Conservation (phyloP, 1,140 invertebrate genomes). For the Caenorhabditis brenneri region DNA sequence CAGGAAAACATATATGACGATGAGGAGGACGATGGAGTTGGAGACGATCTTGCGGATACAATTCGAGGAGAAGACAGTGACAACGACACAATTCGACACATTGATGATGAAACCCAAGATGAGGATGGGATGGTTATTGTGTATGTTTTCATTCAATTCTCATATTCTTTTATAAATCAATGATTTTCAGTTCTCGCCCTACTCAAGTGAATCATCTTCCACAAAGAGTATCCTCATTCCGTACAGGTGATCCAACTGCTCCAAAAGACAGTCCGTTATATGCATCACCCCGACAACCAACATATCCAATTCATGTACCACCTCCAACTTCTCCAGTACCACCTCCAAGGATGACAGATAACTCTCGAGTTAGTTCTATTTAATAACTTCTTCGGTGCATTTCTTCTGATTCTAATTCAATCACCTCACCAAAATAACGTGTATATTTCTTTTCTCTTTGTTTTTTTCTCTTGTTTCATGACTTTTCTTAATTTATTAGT, state of each 20-base stretch:
- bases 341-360: slow-evolving; percentile 6
- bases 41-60: slow-evolving; percentile 2
- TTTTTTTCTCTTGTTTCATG: not conserved
- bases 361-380: not conserved
- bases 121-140: slow-evolving; percentile 13
- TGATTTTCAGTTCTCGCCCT: slow-evolving; percentile 7
- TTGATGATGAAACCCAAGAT: not conserved
- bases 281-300: not conserved
- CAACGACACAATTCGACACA: slow-evolving; percentile 6
- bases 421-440: slow-evolving; percentile 1
- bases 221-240: not conserved
- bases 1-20: slow-evolving; percentile 8
- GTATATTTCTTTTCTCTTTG: not conserved
- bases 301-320: not conserved
- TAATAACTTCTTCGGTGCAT: not conserved
- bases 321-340: not conserved
- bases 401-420: not conserved
- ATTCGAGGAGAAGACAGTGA: not conserved
- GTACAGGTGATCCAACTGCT: slow-evolving; percentile 17
- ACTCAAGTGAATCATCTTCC: slow-evolving; percentile 13
- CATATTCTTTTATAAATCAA: too few species aligned
- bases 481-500: not conserved
- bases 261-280: slow-evolving; percentile 26
- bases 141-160: not conserved
- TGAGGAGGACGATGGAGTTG: not conserved